phyloP scores from a whole-genome alignment of 2,888 invertebrate genomes.

The Branchellion lobata region DNA sequence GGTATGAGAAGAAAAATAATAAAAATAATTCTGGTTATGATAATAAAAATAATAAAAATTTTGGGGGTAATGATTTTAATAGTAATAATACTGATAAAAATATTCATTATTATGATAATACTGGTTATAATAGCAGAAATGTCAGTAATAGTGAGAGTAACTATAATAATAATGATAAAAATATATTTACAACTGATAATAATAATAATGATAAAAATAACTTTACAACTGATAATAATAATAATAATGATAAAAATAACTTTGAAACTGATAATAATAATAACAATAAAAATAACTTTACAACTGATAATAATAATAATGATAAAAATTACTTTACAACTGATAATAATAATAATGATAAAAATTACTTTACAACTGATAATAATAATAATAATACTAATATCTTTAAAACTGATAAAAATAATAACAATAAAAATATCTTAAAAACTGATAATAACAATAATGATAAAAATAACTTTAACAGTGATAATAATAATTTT shows the following conservation, averaged over 20 bases:
- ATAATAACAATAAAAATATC: no score
- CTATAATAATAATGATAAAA: constrained; percentile 1
- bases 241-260: constrained; percentile 4
- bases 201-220: not conserved
- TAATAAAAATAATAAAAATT: not conserved
- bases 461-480: no score
- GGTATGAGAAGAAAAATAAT: no score
- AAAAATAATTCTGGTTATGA: not conserved
- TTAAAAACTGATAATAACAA: no score
- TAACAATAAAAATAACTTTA: not conserved
- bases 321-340: no score
- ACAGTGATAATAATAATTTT: no score
- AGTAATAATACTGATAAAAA: not conserved
- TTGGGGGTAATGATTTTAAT: not conserved
- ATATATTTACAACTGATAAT: not conserved
- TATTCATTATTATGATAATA: not conserved
- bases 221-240: not conserved
- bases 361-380: no score
- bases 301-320: no score
- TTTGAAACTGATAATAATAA: not conserved
- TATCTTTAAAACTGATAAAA: no score
- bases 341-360: no score
- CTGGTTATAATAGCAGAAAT: not conserved
- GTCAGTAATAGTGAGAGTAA: not conserved
- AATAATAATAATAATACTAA: no score